Percentiles rank a stretch among this genome's conserved stretches.
Conservation (phyloP, 2,888 invertebrate species). For the Polyommatus iphigenia region DNA sequence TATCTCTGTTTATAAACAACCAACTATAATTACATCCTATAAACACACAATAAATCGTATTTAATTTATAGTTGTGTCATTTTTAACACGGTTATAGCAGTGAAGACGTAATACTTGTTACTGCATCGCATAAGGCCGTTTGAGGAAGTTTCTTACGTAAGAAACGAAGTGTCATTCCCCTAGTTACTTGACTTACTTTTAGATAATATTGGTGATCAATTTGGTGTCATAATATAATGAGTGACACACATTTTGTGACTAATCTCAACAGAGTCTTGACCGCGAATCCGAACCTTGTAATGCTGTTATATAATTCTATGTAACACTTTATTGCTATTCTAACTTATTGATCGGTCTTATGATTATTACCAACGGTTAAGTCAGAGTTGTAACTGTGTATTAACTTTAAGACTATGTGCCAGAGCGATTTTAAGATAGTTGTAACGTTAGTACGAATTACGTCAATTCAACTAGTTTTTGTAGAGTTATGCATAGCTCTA, state of each 20-base stretch:
- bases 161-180: neutral
- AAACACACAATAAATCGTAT: neutral
- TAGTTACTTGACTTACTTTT: conserved; percentile 4
- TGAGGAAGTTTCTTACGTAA: neutral
- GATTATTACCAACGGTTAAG: neutral
- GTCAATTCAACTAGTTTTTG: neutral
- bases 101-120: conserved; percentile 13
- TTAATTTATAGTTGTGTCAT: conserved; percentile 15
- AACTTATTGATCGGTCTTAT: neutral
- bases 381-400: neutral
- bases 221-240: neutral
- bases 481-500: neutral
- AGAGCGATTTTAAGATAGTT: neutral
- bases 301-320: neutral
- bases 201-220: neutral
- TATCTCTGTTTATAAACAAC: neutral
- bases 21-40: neutral
- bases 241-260: conserved; percentile 2
- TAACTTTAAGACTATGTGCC: neutral
- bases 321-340: neutral
- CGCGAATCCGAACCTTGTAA: conserved; percentile 7
- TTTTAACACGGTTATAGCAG: conserved; percentile 4
- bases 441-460: neutral
- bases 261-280: neutral
- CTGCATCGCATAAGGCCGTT: neutral